Percentiles rank a stretch among this genome's conserved stretches.
These are phyloP conservation scores for Penelope pileata DNA, from an alignment of 2,113 vertebrate species.

Conservation along the genomic window DNA sequence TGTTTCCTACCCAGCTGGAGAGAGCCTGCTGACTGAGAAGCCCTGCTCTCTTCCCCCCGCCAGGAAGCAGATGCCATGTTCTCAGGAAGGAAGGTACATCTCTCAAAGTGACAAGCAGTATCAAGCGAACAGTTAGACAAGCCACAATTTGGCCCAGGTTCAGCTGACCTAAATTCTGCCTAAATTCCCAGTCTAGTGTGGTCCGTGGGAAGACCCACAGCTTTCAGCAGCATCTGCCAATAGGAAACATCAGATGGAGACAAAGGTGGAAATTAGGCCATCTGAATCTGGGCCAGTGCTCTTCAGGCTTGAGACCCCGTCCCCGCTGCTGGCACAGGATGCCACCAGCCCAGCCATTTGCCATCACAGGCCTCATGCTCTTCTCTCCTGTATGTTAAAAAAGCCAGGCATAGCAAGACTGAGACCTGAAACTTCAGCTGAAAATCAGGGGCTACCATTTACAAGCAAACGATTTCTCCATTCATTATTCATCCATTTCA, in stretches of 20 bases:
- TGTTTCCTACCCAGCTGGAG: not conserved
- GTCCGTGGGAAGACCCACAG: slow-evolving; percentile 38
- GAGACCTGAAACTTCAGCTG: not conserved
- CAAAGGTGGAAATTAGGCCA: slow-evolving; percentile 59
- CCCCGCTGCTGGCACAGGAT: not conserved
- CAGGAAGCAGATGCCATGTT: not conserved
- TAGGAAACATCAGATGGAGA: not conserved
- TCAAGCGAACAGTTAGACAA: not conserved
- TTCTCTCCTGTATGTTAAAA: rapidly evolving
- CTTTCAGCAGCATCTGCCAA: slow-evolving; percentile 42
- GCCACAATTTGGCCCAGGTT: slow-evolving; percentile 25
- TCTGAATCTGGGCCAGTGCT: not conserved
- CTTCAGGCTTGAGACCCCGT: not conserved
- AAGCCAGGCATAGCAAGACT: rapidly evolving
- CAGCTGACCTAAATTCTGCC: slow-evolving; percentile 65
- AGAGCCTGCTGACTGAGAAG: not conserved
- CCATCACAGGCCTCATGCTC: rapidly evolving
- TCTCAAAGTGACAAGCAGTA: not conserved
- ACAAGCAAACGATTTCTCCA: not conserved
- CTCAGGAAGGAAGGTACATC: not conserved
- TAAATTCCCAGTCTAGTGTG: slow-evolving; percentile 1
- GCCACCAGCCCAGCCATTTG: not conserved
- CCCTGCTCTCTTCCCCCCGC: not conserved
- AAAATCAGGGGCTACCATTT: not conserved
- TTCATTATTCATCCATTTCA: not conserved